A percentile compares a stretch with the other conserved stretches of the same genome.
Evolutionary conservation across 2,797 vertebrate species (phyloP).

Genomic region (Leptodactylus fallax): DNA sequence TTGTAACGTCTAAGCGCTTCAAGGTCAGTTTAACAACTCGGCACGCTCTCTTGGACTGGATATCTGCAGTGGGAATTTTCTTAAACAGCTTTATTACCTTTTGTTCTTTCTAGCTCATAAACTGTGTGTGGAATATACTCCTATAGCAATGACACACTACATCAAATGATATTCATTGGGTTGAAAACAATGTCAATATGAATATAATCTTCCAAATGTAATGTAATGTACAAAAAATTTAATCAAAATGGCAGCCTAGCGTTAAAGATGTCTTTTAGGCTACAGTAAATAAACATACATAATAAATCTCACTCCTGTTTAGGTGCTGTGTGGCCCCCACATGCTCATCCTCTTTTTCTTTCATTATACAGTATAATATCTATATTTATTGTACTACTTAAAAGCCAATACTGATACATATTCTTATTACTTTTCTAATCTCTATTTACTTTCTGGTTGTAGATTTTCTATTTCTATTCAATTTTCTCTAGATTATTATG

Average conservation of each 20-base stretch:
- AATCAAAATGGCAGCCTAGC: slow-evolving; percentile 4
- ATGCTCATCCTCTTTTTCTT: no score
- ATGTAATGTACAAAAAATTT: not conserved
- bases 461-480: no score
- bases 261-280: not conserved
- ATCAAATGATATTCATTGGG: slow-evolving; percentile 38
- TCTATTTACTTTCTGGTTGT: no score
- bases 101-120: slow-evolving; percentile 46
- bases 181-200: slow-evolving; percentile 19
- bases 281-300: no score
- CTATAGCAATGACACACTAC: not conserved
- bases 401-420: no score
- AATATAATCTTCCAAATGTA: slow-evolving; percentile 21
- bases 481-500: no score
- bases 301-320: not conserved
- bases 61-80: slow-evolving; percentile 38
- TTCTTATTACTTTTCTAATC: no score
- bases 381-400: no score
- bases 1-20: not conserved
- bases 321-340: no score
- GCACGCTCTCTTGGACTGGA: slow-evolving; percentile 1
- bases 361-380: no score
- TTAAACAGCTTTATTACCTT: slow-evolving; percentile 41
- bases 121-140: slow-evolving; percentile 3
- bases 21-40: slow-evolving; percentile 39